Evolutionary conservation across 1,140 invertebrate species (phyloP), one percentile per base, ranked within the genome.

Genomic region (Drosophila simulans): DNA sequence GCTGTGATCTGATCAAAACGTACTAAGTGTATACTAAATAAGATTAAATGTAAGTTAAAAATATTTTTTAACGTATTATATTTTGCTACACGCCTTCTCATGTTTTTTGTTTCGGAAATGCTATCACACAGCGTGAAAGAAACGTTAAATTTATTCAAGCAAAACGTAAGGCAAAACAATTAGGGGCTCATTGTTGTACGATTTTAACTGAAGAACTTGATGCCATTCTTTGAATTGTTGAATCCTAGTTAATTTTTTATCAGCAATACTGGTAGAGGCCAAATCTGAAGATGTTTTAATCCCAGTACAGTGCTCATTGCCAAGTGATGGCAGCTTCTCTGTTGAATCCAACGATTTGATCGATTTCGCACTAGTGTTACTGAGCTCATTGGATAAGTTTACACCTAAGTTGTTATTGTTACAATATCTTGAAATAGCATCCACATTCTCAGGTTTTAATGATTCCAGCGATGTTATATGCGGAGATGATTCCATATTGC

Each of bases 131-230:
- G 42, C 40, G 15, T n/a, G 31, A 43, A 10, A 31, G 43, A 40
- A 77, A 34, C 11, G 5, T 62, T 58, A 17, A 62, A 62, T 58
- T 92, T 93, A 97, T 94, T 97, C 96, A 93, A 97, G 96, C 92
- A 97, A 95, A 93, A 97, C 96, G 93, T 98, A 98, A 94, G 97
- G 97, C 95, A 97, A 94, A 94, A 98, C 96, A 93, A 95, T 95
- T 92, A 98, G 94, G 83, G 94, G 93, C 92, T 97, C 95, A 88
- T 94, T 95, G 91, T 95, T 94, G 90, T 95, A 95, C 53, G 95
- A 95, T 85, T 94, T 93, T 82, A 94, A 93, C 64, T 96, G 95
- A 46, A 96, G 92, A 84, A 95, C 95, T 92, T 97, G 94, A 89
- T 96, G 95, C 96, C 96, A 98, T 92, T 97, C 95, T 78, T 94